phyloP scores from a whole-genome alignment of 2,888 invertebrate species.

The Microchrysa polita region DNA sequence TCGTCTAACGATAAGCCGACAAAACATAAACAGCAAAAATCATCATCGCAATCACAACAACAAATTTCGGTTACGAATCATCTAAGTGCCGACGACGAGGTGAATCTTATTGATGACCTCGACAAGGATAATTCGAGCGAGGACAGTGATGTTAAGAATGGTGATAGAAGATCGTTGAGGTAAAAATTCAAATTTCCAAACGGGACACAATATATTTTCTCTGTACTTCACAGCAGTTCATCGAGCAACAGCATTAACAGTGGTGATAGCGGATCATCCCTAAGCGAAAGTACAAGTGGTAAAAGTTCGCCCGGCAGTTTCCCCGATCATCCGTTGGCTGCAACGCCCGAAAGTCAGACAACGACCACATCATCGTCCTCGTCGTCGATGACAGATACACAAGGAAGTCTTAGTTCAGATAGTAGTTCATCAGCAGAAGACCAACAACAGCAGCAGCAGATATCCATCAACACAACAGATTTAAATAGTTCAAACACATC shows the following conservation, averaged over 20 bases:
- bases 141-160: conserved; percentile 52
- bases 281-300: conserved; percentile 59
- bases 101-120: conserved; percentile 55
- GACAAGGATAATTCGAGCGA: conserved; percentile 52
- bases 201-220: background rate
- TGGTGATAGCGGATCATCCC: conserved; percentile 54
- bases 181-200: conserved; percentile 36
- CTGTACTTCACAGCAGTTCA: conserved; percentile 24
- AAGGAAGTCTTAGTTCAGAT: conserved; percentile 36
- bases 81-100: conserved; percentile 54
- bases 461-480: conserved; percentile 24
- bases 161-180: conserved; percentile 55
- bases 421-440: conserved; percentile 13
- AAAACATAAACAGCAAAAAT: conserved; percentile 57
- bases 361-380: conserved; percentile 38
- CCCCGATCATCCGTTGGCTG: conserved; percentile 54
- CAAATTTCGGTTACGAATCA: conserved; percentile 60
- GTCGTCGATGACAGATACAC: conserved; percentile 50
- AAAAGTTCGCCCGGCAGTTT: conserved; percentile 61
- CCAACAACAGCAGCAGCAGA: background rate
- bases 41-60: conserved; percentile 48
- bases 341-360: conserved; percentile 35
- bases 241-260: conserved; percentile 51
- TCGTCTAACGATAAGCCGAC: conserved; percentile 44
- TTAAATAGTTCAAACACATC: conserved; percentile 16